phyloP scores from a whole-genome alignment of 2,113 vertebrate genomes.

The Morone chrysops region DNA sequence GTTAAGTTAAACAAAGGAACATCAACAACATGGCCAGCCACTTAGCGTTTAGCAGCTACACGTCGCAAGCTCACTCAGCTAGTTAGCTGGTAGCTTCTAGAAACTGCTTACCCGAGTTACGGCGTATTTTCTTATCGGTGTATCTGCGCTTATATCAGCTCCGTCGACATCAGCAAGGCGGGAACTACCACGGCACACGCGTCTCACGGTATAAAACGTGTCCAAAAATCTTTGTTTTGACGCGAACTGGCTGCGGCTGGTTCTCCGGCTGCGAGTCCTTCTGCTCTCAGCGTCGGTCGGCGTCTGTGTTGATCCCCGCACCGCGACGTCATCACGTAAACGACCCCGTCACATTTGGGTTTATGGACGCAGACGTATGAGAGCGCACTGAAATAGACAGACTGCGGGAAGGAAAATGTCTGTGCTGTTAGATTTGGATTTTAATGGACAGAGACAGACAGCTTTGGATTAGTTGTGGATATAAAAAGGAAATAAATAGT shows the following conservation, averaged over 20 bases:
- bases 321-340: constrained; percentile 69
- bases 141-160: background rate
- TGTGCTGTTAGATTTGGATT: background rate
- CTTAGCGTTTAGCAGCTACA: constrained; percentile 62
- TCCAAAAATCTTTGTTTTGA: background rate
- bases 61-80: constrained; percentile 41
- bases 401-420: constrained; percentile 8
- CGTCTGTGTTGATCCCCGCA: constrained; percentile 66
- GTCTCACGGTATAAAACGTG: background rate
- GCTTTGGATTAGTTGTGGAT: background rate
- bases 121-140: background rate
- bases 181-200: background rate
- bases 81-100: constrained; percentile 43
- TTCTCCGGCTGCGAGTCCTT: constrained; percentile 25
- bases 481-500: background rate
- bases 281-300: constrained; percentile 32
- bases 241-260: constrained; percentile 19
- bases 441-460: background rate
- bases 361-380: constrained; percentile 23
- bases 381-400: constrained; percentile 65
- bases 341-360: constrained; percentile 8
- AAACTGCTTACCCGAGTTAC: constrained; percentile 70
- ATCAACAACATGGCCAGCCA: constrained; percentile 62
- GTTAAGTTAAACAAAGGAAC: constrained; percentile 61
- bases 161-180: background rate